Conservation (phyloP, 2,113 vertebrate genomes). For the Actenoides lindsayi region DNA sequence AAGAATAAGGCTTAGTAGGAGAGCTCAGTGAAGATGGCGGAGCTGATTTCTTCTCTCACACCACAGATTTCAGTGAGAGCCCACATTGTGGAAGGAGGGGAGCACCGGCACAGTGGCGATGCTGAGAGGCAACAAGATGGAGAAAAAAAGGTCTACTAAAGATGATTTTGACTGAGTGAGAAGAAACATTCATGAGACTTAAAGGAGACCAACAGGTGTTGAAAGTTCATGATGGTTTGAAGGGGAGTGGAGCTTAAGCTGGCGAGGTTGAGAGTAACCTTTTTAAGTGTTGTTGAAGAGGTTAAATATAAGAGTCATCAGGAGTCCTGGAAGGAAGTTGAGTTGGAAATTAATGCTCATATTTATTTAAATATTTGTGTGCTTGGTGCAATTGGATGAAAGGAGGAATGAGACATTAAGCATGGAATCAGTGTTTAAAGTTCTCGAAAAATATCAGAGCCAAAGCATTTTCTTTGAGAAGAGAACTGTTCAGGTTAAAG, state of each 20-base stretch:
- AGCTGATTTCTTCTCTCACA: not conserved
- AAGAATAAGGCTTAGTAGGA: not conserved
- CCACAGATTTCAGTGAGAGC: not conserved
- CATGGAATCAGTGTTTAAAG: not conserved
- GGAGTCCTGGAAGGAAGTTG: not conserved
- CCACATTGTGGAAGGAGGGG: not conserved
- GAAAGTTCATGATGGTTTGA: not conserved
- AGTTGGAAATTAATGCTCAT: not conserved
- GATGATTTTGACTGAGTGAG: not conserved
- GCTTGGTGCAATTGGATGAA: not conserved
- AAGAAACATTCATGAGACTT: not conserved
- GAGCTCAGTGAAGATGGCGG: not conserved
- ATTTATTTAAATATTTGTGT: not conserved
- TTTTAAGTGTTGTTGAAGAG: fast-evolving
- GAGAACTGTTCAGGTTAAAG: not conserved
- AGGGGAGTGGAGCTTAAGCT: not conserved
- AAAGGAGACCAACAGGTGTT: not conserved
- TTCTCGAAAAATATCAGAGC: not conserved
- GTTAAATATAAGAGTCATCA: not conserved
- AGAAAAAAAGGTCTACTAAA: not conserved
- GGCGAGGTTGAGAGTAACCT: not conserved
- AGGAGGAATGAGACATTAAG: not conserved
- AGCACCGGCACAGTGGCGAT: not conserved
- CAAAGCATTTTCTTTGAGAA: not conserved
- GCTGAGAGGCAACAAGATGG: not conserved